Evolutionary conservation across 2,888 invertebrate genomes (phyloP).

Genomic region (Ellobium chinense): DNA sequence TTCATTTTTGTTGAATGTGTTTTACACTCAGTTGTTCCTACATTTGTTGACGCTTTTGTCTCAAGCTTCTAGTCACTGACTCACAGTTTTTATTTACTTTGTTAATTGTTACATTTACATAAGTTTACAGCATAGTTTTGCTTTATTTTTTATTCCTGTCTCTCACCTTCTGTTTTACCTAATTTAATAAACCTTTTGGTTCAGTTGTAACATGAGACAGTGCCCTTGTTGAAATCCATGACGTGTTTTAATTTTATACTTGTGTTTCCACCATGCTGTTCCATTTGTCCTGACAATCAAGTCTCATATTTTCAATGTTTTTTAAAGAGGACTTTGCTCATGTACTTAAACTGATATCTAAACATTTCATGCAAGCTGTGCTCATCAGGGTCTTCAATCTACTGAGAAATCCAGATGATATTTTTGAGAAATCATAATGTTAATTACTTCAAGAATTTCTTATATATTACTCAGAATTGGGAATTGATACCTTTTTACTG

Average conservation of each 20-base stretch:
- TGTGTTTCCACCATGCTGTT: not conserved
- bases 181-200: not conserved
- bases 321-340: not conserved
- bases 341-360: too few relatives aligned
- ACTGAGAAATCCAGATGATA: too few relatives aligned
- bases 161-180: not conserved
- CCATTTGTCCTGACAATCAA: not conserved
- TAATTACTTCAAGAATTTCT: too few relatives aligned
- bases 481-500: too few relatives aligned
- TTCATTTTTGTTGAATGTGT: too few relatives aligned
- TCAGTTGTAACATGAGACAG: too few relatives aligned
- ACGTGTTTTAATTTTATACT: not conserved
- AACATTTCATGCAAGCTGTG: too few relatives aligned
- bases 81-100: not conserved
- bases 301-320: not conserved
- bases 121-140: not conserved
- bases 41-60: constrained; percentile 6
- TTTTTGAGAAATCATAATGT: too few relatives aligned
- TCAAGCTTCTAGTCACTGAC: constrained; percentile 33
- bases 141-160: not conserved
- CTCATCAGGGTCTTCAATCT: too few relatives aligned
- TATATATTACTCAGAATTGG: too few relatives aligned
- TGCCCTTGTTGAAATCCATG: not conserved
- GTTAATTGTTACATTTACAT: too few relatives aligned
- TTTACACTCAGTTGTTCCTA: too few relatives aligned